Evolutionary conservation across 2,113 vertebrate species (phyloP).

Genomic region (Colinus virginianus): DNA sequence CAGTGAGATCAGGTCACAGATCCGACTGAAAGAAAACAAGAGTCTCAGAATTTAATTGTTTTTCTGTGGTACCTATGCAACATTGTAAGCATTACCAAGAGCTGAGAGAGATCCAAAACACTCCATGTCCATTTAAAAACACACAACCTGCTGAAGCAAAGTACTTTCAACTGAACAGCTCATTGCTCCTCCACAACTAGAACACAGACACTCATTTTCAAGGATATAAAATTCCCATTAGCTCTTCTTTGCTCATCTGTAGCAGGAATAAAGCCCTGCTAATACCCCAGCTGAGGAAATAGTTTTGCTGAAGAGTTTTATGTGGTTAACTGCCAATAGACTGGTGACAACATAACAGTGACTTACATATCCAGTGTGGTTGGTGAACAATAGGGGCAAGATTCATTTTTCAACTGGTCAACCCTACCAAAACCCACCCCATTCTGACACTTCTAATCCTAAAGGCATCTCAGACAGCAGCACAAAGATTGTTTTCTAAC

Average conservation of each 20-base stretch:
- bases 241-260: neutral
- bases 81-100: neutral
- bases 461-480: neutral
- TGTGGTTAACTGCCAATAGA: neutral
- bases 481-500: neutral
- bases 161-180: neutral
- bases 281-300: neutral
- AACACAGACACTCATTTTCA: neutral
- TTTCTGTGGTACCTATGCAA: neutral
- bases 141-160: neutral
- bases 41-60: neutral
- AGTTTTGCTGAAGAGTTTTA: neutral
- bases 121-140: neutral
- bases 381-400: neutral
- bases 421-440: neutral
- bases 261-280: neutral
- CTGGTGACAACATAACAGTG: neutral
- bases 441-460: neutral
- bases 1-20: neutral
- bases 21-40: neutral
- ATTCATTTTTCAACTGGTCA: neutral
- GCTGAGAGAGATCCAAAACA: neutral
- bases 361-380: neutral
- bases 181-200: neutral
- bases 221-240: neutral